Evolutionary conservation across 2,888 invertebrate genomes (phyloP).

Genomic region (Machimus rusticus): DNA sequence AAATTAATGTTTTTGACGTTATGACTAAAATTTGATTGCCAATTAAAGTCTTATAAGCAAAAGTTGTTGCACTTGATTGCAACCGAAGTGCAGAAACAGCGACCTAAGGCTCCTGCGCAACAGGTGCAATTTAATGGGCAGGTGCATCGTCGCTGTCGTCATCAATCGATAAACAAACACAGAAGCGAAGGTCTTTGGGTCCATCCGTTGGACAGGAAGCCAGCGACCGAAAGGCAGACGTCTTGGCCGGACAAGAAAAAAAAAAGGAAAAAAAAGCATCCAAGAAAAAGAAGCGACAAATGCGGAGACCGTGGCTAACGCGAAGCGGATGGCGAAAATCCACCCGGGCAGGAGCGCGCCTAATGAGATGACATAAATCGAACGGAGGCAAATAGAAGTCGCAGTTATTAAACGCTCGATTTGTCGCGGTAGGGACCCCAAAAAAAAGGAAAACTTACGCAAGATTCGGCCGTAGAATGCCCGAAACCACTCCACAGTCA

Average conservation of each 20-base stretch:
- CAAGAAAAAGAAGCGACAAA: not conserved
- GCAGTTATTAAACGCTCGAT: not conserved
- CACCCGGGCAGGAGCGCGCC: not conserved
- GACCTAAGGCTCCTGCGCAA: not conserved
- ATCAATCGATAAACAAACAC: not conserved
- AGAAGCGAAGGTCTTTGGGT: not conserved
- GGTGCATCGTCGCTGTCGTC: not conserved
- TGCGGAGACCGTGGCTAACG: not conserved
- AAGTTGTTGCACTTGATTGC: not conserved
- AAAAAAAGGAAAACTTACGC: not conserved
- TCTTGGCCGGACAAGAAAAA: not conserved
- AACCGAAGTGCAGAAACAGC: not conserved
- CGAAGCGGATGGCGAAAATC: constrained; percentile 1
- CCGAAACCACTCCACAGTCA: not conserved
- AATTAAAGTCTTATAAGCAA: not conserved
- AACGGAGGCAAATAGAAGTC: not conserved
- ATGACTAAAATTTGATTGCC: not conserved
- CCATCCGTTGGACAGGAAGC: not conserved
- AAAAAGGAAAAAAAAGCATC: not conserved
- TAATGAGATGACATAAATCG: not conserved
- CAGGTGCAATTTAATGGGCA: not conserved
- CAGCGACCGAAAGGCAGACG: not conserved
- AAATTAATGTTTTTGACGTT: too few relatives aligned
- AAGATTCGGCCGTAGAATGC: not conserved
- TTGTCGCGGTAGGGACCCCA: not conserved